These are phyloP conservation scores for Seriola rivoliana DNA, from an alignment of 2,113 vertebrate genomes.

Conservation along the genomic window DNA sequence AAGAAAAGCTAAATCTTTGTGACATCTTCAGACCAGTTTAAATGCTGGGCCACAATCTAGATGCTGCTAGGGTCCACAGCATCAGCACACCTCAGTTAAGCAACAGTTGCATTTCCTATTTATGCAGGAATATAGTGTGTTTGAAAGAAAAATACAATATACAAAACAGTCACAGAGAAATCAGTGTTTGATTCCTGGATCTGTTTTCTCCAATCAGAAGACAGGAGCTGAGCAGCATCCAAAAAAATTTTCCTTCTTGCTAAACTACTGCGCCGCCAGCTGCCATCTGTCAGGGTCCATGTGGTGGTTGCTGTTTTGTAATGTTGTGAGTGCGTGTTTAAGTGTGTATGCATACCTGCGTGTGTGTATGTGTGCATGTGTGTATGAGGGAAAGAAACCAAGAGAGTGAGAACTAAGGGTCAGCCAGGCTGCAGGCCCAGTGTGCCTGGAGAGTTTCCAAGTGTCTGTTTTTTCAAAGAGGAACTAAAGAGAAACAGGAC, in stretches of 20 bases:
- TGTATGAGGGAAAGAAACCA: conserved; percentile 40
- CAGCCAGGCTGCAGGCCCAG: conserved; percentile 74
- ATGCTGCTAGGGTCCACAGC: background rate
- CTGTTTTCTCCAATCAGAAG: conserved; percentile 20
- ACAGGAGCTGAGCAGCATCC: conserved; percentile 29
- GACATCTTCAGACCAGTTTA: background rate
- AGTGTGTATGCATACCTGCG: conserved; percentile 45
- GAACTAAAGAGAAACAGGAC: conserved; percentile 68
- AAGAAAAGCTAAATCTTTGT: background rate
- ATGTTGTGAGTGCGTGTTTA: conserved; percentile 44
- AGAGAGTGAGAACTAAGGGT: conserved; percentile 66
- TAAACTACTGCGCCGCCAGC: conserved; percentile 48
- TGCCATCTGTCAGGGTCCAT: conserved; percentile 68
- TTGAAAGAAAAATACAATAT: conserved; percentile 17
- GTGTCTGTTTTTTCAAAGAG: conserved; percentile 57
- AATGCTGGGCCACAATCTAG: background rate
- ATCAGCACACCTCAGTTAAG: background rate
- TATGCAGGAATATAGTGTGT: background rate
- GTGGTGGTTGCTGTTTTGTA: conserved; percentile 60
- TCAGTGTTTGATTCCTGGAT: conserved; percentile 13
- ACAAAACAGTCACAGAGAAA: background rate
- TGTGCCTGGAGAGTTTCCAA: conserved; percentile 75
- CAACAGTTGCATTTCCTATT: background rate
- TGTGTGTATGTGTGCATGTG: conserved; percentile 13
- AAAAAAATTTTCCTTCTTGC: conserved; percentile 36